phyloP scores from a whole-genome alignment of 1,140 invertebrate genomes.

The Cotesia typhae region DNA sequence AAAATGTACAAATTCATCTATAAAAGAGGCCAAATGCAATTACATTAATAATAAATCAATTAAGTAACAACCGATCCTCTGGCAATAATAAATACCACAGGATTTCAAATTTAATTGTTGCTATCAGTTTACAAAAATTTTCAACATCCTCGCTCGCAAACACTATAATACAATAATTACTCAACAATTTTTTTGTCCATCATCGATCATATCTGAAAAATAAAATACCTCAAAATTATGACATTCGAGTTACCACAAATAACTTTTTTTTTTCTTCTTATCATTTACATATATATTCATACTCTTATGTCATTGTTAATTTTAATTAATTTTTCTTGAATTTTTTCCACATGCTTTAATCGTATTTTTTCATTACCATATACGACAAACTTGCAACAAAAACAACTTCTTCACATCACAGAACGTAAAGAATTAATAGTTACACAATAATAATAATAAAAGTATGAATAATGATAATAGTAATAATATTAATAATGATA shows the following conservation, averaged over 20 bases:
- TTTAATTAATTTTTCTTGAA: too few species aligned
- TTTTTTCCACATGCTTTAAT: neutral
- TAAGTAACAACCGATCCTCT: constrained; percentile 22
- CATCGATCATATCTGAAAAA: too few species aligned
- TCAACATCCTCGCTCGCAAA: too few species aligned
- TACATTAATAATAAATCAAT: constrained; percentile 7
- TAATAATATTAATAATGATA: neutral
- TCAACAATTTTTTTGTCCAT: too few species aligned
- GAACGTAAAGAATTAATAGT: constrained; percentile 20
- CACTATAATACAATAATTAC: too few species aligned
- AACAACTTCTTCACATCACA: constrained; percentile 19
- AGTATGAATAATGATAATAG: neutral
- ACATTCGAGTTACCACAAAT: too few species aligned
- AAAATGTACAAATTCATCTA: constrained; percentile 16
- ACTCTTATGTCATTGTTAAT: too few species aligned
- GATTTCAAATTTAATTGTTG: neutral
- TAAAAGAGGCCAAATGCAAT: constrained; percentile 28
- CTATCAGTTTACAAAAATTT: neutral
- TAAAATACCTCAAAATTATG: too few species aligned
- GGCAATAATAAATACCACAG: neutral
- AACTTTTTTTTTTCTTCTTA: too few species aligned
- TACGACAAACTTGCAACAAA: neutral
- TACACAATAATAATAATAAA: neutral
- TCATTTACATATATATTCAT: too few species aligned
- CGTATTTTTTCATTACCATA: neutral